Evolutionary conservation across 2,888 invertebrate species (phyloP).

Genomic region (Yponomeuta evonymella): DNA sequence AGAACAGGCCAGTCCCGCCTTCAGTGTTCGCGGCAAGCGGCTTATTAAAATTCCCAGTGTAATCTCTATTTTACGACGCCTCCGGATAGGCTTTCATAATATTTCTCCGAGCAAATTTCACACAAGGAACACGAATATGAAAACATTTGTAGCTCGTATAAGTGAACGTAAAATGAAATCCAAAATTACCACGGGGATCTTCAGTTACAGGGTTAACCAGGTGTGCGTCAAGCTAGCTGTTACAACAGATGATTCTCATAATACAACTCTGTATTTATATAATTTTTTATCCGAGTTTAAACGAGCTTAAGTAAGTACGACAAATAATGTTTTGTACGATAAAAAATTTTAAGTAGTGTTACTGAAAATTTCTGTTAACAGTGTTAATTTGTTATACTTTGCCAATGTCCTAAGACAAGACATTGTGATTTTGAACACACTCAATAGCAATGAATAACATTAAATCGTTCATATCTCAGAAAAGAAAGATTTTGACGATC

Average conservation of each 20-base stretch:
- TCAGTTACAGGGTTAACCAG: background rate
- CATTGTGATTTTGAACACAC: no score
- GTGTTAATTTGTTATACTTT: no score
- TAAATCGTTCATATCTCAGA: no score
- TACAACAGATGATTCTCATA: background rate
- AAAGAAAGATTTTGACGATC: no score
- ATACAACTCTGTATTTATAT: no score
- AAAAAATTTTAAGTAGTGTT: no score
- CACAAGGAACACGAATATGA: constrained; percentile 34
- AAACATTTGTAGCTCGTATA: constrained; percentile 35
- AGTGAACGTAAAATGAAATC: constrained; percentile 33
- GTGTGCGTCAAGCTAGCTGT: background rate
- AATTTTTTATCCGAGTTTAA: no score
- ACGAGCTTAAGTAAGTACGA: no score
- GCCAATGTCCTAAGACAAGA: no score
- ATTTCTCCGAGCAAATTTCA: constrained; percentile 38
- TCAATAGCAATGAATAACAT: no score
- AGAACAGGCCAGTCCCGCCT: constrained; percentile 7
- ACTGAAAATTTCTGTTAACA: no score
- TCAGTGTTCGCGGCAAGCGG: constrained; percentile 21
- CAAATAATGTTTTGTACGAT: no score
- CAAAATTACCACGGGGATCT: constrained; percentile 7
- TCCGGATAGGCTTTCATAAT: constrained; percentile 36
- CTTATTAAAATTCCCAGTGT: constrained; percentile 47
- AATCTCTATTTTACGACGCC: constrained; percentile 44